These are phyloP conservation scores for Lasius platythorax DNA, from an alignment of 2,888 invertebrate species.

Conservation along the genomic window DNA sequence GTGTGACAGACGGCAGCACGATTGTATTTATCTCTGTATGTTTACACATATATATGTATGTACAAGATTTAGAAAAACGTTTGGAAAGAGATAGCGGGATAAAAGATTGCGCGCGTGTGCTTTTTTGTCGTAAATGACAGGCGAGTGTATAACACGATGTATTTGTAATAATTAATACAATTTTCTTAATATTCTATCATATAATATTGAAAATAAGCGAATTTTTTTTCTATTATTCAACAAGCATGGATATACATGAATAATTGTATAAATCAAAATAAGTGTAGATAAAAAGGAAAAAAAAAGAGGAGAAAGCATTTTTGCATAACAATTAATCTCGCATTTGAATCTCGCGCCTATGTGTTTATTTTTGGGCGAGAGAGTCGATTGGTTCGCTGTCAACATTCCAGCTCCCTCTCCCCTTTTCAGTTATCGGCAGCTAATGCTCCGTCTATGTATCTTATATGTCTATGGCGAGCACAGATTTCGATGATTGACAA, in stretches of 20 bases:
- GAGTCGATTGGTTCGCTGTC: too few relatives aligned
- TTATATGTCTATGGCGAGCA: neutral
- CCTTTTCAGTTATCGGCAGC: too few relatives aligned
- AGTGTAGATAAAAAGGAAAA: neutral
- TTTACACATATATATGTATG: neutral
- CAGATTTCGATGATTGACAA: neutral
- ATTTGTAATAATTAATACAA: neutral
- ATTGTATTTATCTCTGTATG: neutral
- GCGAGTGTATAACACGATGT: neutral
- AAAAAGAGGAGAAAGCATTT: too few relatives aligned
- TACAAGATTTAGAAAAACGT: too few relatives aligned
- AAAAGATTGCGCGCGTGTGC: neutral
- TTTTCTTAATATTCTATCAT: neutral
- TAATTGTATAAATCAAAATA: neutral
- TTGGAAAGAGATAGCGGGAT: neutral
- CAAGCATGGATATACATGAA: neutral
- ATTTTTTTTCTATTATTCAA: neutral
- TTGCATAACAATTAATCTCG: too few relatives aligned
- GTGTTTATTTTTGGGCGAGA: too few relatives aligned
- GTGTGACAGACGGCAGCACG: neutral
- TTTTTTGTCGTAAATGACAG: neutral
- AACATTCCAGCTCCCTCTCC: too few relatives aligned
- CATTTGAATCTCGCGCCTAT: too few relatives aligned
- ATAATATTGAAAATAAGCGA: neutral
- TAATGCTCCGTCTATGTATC: neutral